Conservation (phyloP, 2,888 invertebrate genomes). For the Mesorhabditis belari region DNA sequence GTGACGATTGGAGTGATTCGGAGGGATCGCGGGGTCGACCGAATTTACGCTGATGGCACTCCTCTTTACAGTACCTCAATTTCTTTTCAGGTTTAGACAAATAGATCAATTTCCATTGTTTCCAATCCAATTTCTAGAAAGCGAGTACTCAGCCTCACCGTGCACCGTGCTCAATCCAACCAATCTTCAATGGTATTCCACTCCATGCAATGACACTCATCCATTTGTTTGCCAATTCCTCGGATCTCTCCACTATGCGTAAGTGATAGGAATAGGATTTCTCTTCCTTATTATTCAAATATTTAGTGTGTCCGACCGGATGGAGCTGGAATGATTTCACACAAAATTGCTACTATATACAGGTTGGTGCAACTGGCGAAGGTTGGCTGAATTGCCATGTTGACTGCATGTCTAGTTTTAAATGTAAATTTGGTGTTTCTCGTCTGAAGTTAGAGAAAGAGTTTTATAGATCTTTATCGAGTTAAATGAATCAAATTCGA, state of each 20-base stretch:
- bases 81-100: background rate
- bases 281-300: no score
- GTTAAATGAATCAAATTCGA: background rate
- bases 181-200: background rate
- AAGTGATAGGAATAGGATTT: no score
- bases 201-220: background rate
- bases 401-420: no score
- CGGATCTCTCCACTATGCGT: background rate
- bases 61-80: background rate
- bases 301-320: background rate
- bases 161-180: background rate
- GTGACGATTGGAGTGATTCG: background rate
- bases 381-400: no score
- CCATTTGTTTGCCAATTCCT: background rate
- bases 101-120: background rate
- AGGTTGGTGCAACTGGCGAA: no score
- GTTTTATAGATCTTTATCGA: no score
- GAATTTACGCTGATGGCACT: background rate
- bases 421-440: no score
- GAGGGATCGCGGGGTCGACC: background rate
- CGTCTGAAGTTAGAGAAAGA: no score
- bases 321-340: background rate
- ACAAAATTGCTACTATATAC: background rate
- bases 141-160: background rate
- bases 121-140: background rate